Evolutionary conservation across 2,888 invertebrate genomes (phyloP).

Genomic region (Sphaerophoria rueppellii): DNA sequence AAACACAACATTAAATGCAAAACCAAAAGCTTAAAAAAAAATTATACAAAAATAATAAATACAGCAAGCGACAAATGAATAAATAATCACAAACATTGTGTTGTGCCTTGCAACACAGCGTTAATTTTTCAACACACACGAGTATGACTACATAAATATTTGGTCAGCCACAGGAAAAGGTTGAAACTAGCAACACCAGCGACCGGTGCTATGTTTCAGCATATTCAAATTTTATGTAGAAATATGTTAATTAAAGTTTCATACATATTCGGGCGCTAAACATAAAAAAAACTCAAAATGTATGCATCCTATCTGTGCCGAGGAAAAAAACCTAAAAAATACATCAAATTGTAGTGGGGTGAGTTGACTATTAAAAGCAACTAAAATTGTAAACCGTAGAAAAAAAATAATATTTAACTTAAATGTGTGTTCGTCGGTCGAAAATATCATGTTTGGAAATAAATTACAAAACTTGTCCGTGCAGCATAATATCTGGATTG

Average conservation of each 20-base stretch:
- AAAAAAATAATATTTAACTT: slow-evolving; percentile 10
- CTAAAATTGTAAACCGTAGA: not conserved
- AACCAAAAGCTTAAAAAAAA: not conserved
- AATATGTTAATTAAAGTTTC: slow-evolving; percentile 73
- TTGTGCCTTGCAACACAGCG: slow-evolving; percentile 48
- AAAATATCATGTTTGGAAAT: slow-evolving; percentile 72
- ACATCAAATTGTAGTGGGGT: slow-evolving; percentile 9
- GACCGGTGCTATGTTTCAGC: not conserved
- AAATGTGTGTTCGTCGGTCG: slow-evolving; percentile 44
- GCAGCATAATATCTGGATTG: slow-evolving; percentile 52
- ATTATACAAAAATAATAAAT: slow-evolving; percentile 13
- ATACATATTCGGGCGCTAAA: slow-evolving; percentile 12
- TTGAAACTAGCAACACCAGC: not conserved
- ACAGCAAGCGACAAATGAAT: slow-evolving; percentile 68
- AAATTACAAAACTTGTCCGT: slow-evolving; percentile 74
- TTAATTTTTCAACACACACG: not conserved
- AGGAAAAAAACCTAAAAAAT: slow-evolving; percentile 32
- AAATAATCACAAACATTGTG: slow-evolving; percentile 70
- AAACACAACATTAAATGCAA: not conserved
- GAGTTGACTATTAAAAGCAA: not conserved
- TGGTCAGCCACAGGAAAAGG: slow-evolving; percentile 48
- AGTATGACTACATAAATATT: not conserved
- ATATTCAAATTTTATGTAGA: slow-evolving; percentile 30
- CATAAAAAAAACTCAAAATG: slow-evolving; percentile 43
- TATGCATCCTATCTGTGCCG: slow-evolving; percentile 46